Percentiles rank a stretch among this genome's conserved stretches.
These are phyloP conservation scores for Caracal caracal DNA, from an alignment of 2,113 vertebrate species.

Conservation along the genomic window DNA sequence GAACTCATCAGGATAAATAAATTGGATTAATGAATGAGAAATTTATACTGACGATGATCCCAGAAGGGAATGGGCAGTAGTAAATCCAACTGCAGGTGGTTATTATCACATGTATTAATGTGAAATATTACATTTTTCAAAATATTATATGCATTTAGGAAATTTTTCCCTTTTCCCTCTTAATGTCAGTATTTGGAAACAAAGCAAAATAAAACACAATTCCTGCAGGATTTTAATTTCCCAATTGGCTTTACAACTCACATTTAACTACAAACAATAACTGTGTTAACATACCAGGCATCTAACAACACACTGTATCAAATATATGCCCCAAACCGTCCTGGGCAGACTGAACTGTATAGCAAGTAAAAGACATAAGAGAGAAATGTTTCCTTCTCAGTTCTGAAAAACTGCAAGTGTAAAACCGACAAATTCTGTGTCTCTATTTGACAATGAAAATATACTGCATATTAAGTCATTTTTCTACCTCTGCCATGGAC, in stretches of 20 bases:
- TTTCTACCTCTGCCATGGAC: background rate
- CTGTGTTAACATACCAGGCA: background rate
- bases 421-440: background rate
- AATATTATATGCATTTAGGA: background rate
- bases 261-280: slow-evolving; percentile 40
- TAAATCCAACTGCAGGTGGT: background rate
- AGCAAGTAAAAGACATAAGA: slow-evolving; percentile 17
- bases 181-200: slow-evolving; percentile 29
- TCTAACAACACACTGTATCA: background rate
- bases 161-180: background rate
- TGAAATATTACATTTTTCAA: background rate
- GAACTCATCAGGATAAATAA: background rate
- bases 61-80: background rate
- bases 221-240: slow-evolving; percentile 41
- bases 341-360: background rate
- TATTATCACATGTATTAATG: background rate
- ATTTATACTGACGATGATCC: background rate
- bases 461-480: background rate
- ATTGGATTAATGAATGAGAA: background rate
- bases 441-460: slow-evolving; percentile 48
- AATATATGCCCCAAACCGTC: slow-evolving; percentile 12
- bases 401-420: slow-evolving; percentile 27
- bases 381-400: slow-evolving; percentile 43
- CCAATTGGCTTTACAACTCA: background rate
- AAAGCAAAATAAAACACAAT: background rate